Base-by-base conservation (phyloP, 1,140 invertebrate species). In the Druon quercuslanigerum region DNA sequence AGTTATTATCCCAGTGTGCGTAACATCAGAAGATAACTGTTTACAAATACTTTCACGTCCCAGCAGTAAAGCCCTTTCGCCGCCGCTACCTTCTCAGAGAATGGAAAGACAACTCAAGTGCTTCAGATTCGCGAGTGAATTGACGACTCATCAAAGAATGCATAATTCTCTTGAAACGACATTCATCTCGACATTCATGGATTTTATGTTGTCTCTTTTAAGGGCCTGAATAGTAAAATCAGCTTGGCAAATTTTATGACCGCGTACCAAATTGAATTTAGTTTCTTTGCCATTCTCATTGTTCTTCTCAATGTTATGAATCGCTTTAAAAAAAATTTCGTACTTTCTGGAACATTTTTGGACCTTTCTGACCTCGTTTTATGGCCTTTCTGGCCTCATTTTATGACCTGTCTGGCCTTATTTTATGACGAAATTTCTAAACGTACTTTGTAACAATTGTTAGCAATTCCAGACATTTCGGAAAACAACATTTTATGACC, bases 61-160 rank as follows among this genome's bases (percentile, higher is more conserved):
- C 17, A 56, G 19, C 17, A 56, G 17, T 56, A 56, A 19, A 56
- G 17, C 20, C 54, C 9, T 56, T 56, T 13, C 54, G 9, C 3
- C 54, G 9, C 3, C 3, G 20, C 20, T 56, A 20, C 52, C 52
- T 54, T 54, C 52, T 17, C n/a, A 54, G 14, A n/a, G 52, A 54
- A 54, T 19, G 7, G 16, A 19, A 19, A 17, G 7, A 9, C 52
- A 3, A 20, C 20, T 17, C 16, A 56, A 12, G 54, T 56, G 54
- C 54, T 56, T 56, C 20, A 56, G 54, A 56, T 56, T 56, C 54
- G 8, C 54, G 13, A 56, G 7, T 20, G 17, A 56, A 56, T 56
- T 56, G 54, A 56, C 54, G 54, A 56, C 54, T 56, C 54, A 56
- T 56, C 54, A 56, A 56, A 56, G 54, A 19, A 5, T 19, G 17